Conservation (phyloP, 1,140 invertebrate genomes). For the Drosophila kikkawai region DNA sequence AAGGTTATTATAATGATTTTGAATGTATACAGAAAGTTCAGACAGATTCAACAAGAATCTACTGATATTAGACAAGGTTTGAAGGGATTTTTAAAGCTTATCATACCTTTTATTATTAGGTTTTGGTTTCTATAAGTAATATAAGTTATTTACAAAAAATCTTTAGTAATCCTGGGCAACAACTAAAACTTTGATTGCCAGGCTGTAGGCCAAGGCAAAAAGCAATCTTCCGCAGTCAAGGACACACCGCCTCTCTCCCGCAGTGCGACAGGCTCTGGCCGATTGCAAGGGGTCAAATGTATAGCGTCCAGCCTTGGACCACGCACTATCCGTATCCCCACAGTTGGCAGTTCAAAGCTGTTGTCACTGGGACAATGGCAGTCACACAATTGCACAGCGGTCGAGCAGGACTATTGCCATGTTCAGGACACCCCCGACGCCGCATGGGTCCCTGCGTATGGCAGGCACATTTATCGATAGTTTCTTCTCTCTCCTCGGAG, state of each 20-base stretch:
- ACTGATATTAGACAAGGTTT: background rate
- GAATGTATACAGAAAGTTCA: background rate
- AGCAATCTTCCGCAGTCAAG: slow-evolving; percentile 31
- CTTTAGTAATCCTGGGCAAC: slow-evolving; percentile 1
- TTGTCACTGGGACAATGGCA: slow-evolving; percentile 29
- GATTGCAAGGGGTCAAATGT: slow-evolving; percentile 58
- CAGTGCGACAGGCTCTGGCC: slow-evolving; percentile 28
- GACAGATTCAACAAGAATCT: background rate
- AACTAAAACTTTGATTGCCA: slow-evolving; percentile 20
- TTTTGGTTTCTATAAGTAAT: background rate
- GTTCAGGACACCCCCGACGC: slow-evolving; percentile 18
- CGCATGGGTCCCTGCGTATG: slow-evolving; percentile 21
- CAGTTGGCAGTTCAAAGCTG: slow-evolving; percentile 40
- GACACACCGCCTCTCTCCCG: slow-evolving; percentile 11
- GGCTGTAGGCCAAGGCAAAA: slow-evolving; percentile 16
- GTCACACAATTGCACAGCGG: slow-evolving; percentile 44
- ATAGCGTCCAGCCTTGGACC: slow-evolving; percentile 32
- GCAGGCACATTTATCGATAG: slow-evolving; percentile 60
- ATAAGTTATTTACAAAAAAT: background rate
- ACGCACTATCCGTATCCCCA: slow-evolving; percentile 29
- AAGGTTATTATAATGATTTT: too few species aligned
- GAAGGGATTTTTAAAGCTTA: too few species aligned
- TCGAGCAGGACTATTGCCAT: slow-evolving; percentile 50
- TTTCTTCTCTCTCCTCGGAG: slow-evolving; percentile 23
- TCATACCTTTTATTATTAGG: too few species aligned